Evolutionary conservation across 2,797 vertebrate species (phyloP), one percentile per base, ranked within the genome.

Genomic region (Xiphorhynchus erythropygius): DNA sequence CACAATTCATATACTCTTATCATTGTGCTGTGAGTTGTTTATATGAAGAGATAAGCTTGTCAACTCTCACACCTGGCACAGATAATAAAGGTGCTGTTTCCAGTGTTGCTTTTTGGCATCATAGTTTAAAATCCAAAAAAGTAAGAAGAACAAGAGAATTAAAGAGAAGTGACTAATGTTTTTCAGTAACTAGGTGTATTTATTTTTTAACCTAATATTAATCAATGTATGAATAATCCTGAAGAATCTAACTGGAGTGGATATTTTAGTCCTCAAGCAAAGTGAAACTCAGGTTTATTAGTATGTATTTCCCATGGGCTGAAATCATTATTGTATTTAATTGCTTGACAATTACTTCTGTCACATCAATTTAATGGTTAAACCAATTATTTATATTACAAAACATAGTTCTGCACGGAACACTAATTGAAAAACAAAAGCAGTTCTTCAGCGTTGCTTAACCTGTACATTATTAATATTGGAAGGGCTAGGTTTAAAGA

Each of bases 301-400:
- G 32, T 93, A 81, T 56, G 55, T 94, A 96, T 96, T 97, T 97
- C 96, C 94, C 95, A 74, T 76, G 94, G 95, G 94, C 56, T 95
- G n/a, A 96, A 97, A 97, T 89, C 63, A 90, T 86, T 95, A 74
- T 69, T 74, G 50, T 79, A 92, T 96, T 97, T 97, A 97, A 98
- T 96, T 97, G 53, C 77, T 68, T 93, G 57, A 91, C 89, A 93
- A 60, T 95, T 96, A 90, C 89, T 89, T 91, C 79, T 94, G 94
- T 94, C 86, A 96, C 75, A 96, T 90, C 92, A 97, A 94, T 97
- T 96, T 96, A 97, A 94, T 82, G 71, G 85, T 97, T 97, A 97
- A 97, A 95, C 80, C 87, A 97, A 97, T 97, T 97, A 96, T 96
- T 97, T 97, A 84, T 96, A 94, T 97, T 97, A 90, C 77, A 90